Evolutionary conservation across 2,888 invertebrate species (phyloP).

Genomic region (Andrena bucephala): DNA sequence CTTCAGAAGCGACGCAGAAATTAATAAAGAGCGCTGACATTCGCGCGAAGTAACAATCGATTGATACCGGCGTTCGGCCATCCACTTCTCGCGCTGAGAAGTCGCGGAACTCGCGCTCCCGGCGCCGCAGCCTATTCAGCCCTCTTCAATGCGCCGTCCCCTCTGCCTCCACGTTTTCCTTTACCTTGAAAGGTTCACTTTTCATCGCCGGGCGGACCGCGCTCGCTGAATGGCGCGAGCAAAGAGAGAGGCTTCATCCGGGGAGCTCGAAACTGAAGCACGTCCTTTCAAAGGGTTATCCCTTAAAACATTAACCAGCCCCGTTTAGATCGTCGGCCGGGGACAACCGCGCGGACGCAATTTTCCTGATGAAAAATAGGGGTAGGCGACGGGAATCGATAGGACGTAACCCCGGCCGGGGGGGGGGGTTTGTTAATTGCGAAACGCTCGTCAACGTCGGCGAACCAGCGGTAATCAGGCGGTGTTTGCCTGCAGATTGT

Average conservation of each 20-base stretch:
- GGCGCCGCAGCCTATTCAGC: neutral
- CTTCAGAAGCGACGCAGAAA: too few relatives aligned
- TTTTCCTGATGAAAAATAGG: neutral
- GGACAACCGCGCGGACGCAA: neutral
- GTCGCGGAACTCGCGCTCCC: neutral
- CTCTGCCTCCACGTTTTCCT: neutral
- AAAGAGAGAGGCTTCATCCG: neutral
- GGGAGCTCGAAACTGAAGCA: neutral
- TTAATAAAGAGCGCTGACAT: too few relatives aligned
- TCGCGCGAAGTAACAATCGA: too few relatives aligned
- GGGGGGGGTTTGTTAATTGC: constrained; percentile 3
- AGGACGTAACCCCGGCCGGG: neutral
- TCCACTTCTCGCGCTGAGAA: constrained; percentile 3
- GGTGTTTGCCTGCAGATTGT: neutral
- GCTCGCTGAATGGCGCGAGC: neutral
- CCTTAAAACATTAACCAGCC: neutral
- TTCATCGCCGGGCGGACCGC: neutral
- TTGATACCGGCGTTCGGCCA: neutral
- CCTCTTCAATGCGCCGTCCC: neutral
- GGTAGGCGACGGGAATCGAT: neutral
- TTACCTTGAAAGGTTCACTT: neutral
- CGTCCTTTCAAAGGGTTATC: neutral
- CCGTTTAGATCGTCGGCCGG: neutral
- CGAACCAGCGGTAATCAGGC: neutral
- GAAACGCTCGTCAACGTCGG: neutral